Conservation (phyloP, 2,888 invertebrate genomes). For the Apodemia mormo region DNA sequence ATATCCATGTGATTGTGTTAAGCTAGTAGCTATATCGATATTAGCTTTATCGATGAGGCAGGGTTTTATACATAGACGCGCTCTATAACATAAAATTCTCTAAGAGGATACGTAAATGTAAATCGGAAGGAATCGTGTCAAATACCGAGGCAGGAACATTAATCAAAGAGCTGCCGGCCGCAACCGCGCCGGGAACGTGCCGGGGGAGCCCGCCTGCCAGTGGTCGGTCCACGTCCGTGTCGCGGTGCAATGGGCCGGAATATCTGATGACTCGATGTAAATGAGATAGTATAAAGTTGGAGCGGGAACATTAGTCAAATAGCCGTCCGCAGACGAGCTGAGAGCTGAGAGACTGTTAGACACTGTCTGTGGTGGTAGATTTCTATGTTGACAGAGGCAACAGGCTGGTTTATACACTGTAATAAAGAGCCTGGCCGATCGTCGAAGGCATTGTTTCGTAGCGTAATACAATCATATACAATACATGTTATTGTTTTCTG, state of each 20-base stretch:
- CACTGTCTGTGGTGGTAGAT: neutral
- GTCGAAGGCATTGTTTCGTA: no score
- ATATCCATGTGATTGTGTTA: no score
- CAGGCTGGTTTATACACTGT: neutral
- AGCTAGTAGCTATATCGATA: no score
- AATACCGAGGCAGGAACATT: constrained; percentile 1
- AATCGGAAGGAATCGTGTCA: constrained; percentile 11
- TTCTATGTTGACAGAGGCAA: neutral
- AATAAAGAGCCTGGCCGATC: no score
- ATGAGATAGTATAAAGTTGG: neutral
- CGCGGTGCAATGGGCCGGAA: neutral
- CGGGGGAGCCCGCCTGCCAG: neutral
- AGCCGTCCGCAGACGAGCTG: neutral
- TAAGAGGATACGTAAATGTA: neutral
- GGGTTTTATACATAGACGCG: neutral
- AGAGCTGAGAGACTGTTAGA: neutral
- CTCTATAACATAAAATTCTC: neutral
- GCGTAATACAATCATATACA: no score
- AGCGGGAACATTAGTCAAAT: neutral
- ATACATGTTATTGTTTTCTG: no score
- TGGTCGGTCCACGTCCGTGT: neutral
- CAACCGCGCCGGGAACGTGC: neutral
- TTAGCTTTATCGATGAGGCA: no score
- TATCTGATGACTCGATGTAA: neutral
- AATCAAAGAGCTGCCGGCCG: constrained; percentile 1